phyloP scores from a whole-genome alignment of 2,888 invertebrate species.

The Dicroscelio sp. region DNA sequence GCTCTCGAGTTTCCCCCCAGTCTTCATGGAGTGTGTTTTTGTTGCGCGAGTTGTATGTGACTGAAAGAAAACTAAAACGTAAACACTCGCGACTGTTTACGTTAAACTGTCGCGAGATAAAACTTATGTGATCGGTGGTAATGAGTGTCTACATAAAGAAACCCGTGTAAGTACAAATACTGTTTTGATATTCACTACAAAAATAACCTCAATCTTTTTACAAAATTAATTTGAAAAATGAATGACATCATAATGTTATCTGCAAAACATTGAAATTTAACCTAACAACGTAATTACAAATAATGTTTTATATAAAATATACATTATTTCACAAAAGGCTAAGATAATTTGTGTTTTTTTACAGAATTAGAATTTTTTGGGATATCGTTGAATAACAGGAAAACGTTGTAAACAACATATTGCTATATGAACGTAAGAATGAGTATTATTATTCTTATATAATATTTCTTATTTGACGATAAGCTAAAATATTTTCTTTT shows the following conservation, averaged over 20 bases:
- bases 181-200: background rate
- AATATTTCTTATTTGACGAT: background rate
- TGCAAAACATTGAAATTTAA: background rate
- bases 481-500: background rate
- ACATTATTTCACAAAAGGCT: slow-evolving; percentile 1
- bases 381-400: background rate
- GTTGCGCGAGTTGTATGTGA: background rate
- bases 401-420: background rate
- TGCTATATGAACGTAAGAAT: background rate
- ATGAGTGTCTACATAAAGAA: background rate
- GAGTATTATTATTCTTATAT: background rate
- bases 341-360: background rate
- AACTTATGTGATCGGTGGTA: background rate
- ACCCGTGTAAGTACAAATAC: slow-evolving; percentile 2
- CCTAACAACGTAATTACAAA: background rate
- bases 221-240: background rate
- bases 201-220: background rate
- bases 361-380: background rate
- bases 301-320: slow-evolving; percentile 1
- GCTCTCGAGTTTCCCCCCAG: background rate
- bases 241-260: background rate
- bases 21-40: background rate
- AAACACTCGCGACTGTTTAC: background rate
- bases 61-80: background rate
- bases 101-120: background rate